Percentiles rank a stretch among this genome's conserved stretches.
Conservation (phyloP, 2,888 invertebrate species). For the Habrosyne pyritoides region DNA sequence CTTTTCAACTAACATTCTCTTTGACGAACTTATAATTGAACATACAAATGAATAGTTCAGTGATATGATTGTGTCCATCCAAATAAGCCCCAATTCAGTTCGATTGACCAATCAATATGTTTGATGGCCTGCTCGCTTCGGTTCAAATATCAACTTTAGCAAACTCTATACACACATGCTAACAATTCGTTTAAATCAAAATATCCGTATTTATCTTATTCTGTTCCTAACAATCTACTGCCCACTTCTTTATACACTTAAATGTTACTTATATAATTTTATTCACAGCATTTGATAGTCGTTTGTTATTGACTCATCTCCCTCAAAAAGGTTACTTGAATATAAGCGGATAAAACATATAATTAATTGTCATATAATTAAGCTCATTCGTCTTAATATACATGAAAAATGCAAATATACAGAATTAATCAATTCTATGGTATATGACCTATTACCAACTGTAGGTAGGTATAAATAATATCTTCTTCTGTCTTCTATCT, state of each 20-base stretch:
- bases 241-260: background rate
- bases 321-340: constrained; percentile 2
- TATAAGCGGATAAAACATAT: background rate
- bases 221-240: too few species aligned
- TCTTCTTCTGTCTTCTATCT: too few species aligned
- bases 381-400: background rate
- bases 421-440: background rate
- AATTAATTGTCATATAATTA: too few species aligned
- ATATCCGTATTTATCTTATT: background rate
- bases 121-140: constrained; percentile 29
- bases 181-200: background rate
- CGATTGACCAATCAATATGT: constrained; percentile 49
- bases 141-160: constrained; percentile 23
- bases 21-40: background rate
- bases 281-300: background rate
- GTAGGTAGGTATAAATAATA: too few species aligned
- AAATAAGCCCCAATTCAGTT: constrained; percentile 52
- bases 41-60: constrained; percentile 9
- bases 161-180: background rate
- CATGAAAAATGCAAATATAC: background rate
- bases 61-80: constrained; percentile 43
- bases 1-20: background rate
- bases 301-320: background rate
- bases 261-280: background rate
- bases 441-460: background rate